phyloP scores from a whole-genome alignment of 2,888 invertebrate genomes.

The Cephus rjabovi region DNA sequence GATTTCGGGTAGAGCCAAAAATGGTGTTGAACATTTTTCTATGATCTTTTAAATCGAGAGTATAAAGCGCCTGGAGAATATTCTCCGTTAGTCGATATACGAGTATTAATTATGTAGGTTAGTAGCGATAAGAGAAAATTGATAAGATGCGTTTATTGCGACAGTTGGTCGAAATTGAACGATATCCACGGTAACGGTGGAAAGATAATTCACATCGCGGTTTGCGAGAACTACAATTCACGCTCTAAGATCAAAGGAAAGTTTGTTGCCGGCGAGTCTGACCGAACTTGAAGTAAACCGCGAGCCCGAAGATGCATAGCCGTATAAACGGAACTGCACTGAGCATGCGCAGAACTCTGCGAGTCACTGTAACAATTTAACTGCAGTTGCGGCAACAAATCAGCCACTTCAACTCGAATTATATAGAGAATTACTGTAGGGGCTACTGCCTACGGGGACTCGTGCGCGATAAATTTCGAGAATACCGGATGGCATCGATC shows the following conservation, averaged over 20 bases:
- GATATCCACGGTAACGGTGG: not conserved
- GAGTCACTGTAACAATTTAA: constrained; percentile 8
- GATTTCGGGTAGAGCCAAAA: not conserved
- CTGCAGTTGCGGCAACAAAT: constrained; percentile 14
- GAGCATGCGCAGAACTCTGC: not conserved
- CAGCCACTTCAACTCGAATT: constrained; percentile 25
- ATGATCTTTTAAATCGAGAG: not conserved
- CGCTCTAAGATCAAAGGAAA: not conserved
- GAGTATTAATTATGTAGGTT: too few relatives aligned
- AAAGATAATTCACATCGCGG: not conserved
- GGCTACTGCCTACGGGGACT: not conserved
- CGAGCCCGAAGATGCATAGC: not conserved
- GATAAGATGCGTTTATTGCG: not conserved
- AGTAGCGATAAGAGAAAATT: not conserved
- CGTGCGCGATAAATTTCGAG: not conserved
- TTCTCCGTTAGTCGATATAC: too few relatives aligned
- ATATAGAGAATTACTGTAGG: constrained; percentile 1
- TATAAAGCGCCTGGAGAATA: too few relatives aligned
- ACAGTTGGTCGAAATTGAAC: not conserved
- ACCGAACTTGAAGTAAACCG: constrained; percentile 6
- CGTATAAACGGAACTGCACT: not conserved
- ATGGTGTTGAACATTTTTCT: not conserved
- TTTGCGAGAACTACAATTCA: not conserved
- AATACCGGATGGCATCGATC: not conserved
- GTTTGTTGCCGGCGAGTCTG: not conserved